Conservation (phyloP, 1,140 invertebrate genomes). For the Tribolium madens region DNA sequence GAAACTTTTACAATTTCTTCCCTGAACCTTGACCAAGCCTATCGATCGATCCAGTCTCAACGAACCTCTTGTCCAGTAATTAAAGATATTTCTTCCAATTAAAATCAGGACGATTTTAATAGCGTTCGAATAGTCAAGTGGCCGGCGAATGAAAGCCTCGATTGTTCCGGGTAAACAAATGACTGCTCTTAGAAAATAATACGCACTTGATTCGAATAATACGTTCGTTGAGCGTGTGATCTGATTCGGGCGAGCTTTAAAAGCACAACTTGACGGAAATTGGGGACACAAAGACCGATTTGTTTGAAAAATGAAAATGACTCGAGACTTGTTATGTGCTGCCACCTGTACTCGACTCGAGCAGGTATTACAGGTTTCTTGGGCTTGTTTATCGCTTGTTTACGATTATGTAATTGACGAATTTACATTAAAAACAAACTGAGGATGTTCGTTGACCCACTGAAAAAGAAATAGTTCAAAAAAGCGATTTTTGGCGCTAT, state of each 20-base stretch:
- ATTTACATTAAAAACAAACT: background rate
- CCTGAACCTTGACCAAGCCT: conserved; percentile 18
- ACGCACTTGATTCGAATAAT: conserved; percentile 36
- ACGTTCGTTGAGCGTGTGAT: conserved; percentile 36
- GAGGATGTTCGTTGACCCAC: background rate
- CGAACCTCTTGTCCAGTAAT: conserved; percentile 18
- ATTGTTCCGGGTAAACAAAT: conserved; percentile 39
- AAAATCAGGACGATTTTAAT: conserved; percentile 22
- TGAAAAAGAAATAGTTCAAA: background rate
- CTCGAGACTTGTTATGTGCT: background rate
- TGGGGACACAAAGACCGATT: background rate
- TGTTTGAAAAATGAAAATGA: background rate
- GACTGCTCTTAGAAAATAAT: conserved; percentile 43
- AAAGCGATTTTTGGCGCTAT: no score
- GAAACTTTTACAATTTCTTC: conserved; percentile 7
- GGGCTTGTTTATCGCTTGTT: background rate
- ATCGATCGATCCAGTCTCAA: conserved; percentile 4
- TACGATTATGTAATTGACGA: background rate
- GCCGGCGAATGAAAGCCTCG: conserved; percentile 31
- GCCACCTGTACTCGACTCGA: background rate
- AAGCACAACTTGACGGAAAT: conserved; percentile 23
- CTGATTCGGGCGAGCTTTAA: conserved; percentile 16
- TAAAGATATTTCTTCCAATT: conserved; percentile 39
- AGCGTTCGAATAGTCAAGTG: conserved; percentile 37
- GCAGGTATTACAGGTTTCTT: background rate